Percentiles rank a stretch among this genome's conserved stretches.
phyloP scores from a whole-genome alignment of 1,140 invertebrate species.

The Melitaea cinxia region DNA sequence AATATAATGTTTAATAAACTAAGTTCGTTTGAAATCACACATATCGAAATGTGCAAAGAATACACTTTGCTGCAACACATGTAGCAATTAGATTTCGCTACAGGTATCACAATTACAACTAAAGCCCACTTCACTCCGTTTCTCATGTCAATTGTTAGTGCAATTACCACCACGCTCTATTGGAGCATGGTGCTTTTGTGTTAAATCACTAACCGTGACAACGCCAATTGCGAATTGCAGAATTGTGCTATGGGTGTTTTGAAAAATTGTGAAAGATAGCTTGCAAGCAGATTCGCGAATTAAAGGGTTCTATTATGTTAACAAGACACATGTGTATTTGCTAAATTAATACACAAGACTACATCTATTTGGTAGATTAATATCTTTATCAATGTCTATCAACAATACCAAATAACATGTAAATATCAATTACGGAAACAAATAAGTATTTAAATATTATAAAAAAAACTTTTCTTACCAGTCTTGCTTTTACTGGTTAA shows the following conservation, averaged over 20 bases:
- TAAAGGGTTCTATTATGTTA: background rate
- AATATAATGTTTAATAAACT: too few species aligned
- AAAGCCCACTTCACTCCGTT: conserved; percentile 39
- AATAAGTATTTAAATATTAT: too few species aligned
- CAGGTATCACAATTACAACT: conserved; percentile 2
- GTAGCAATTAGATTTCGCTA: background rate
- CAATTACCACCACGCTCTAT: conserved; percentile 69
- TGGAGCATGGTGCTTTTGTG: conserved; percentile 69
- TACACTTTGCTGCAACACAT: background rate
- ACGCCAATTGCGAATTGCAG: conserved; percentile 23
- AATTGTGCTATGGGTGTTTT: conserved; percentile 10
- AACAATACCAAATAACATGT: too few species aligned
- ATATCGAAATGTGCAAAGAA: too few species aligned
- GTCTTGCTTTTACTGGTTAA: too few species aligned
- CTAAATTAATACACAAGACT: too few species aligned
- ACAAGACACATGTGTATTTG: background rate
- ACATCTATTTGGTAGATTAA: too few species aligned
- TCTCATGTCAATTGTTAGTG: conserved; percentile 69
- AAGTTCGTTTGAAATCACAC: too few species aligned
- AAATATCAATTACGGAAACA: too few species aligned
- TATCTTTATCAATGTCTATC: too few species aligned
- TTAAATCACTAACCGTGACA: conserved; percentile 53
- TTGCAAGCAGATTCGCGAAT: background rate
- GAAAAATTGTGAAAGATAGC: conserved; percentile 22
- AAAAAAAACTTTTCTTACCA: too few species aligned